phyloP scores from a whole-genome alignment of 2,888 invertebrate species.

The Dysmachus trigonus region DNA sequence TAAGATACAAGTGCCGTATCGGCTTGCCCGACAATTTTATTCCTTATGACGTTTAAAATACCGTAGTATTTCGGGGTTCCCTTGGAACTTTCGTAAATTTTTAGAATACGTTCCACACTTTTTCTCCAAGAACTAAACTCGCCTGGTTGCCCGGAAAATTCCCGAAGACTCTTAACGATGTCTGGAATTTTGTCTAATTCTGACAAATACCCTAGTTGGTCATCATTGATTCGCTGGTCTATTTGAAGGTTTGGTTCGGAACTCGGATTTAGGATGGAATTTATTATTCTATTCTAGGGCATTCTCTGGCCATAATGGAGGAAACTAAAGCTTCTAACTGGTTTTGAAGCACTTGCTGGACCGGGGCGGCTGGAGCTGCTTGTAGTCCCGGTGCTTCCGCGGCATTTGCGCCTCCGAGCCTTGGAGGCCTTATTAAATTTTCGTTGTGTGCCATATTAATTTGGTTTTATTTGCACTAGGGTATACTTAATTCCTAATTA shows the following conservation, averaged over 20 bases:
- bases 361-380: too few relatives aligned
- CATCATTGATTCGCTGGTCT: not conserved
- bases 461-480: too few relatives aligned
- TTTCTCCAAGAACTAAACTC: slow-evolving; percentile 4
- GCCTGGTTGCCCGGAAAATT: slow-evolving; percentile 9
- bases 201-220: not conserved
- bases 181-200: slow-evolving; percentile 20
- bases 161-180: not conserved
- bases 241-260: not conserved
- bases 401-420: too few relatives aligned
- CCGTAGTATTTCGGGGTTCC: slow-evolving; percentile 38
- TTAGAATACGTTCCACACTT: slow-evolving; percentile 16
- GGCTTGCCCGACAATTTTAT: slow-evolving; percentile 20
- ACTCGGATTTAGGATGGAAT: not conserved
- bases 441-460: too few relatives aligned
- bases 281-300: not conserved
- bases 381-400: too few relatives aligned
- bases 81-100: not conserved
- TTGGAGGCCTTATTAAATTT: too few relatives aligned
- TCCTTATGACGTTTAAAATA: slow-evolving; percentile 13
- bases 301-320: not conserved
- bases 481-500: too few relatives aligned
- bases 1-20: slow-evolving; percentile 16
- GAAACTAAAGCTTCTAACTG: not conserved
- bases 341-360: too few relatives aligned